Base-by-base conservation (phyloP, 2,797 vertebrate genomes). In the Oreortyx pictus region DNA sequence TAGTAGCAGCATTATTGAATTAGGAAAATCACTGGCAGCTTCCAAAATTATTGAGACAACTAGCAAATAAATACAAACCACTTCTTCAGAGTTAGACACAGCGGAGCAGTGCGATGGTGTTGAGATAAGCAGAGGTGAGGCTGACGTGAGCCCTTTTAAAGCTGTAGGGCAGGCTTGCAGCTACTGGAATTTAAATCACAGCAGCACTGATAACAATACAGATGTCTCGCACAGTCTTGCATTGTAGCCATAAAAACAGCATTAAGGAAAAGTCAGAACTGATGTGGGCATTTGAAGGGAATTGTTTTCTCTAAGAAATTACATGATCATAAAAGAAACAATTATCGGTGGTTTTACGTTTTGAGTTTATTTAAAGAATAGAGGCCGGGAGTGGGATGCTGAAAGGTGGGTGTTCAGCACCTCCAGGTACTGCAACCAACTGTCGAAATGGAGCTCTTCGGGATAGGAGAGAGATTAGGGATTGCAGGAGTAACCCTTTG, bases 41-140 rank as follows among this genome's bases (percentile, higher is more conserved):
- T 92, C 86, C 78, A 89, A 94, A 92, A 92, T 95, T 73, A 71
- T 86, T 56, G 61, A 93, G 95, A 91, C 81, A 93, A 85, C 81
- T 71, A 93, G 87, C 79, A 93, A 91, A 93, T 88, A 95, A 94
- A 94, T 77, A 84, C 47, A 93, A 97, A 59, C 68, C 79, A 73
- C 87, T 95, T 93, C 60, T 89, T 88, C 47, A 50, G 60, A 76
- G 62, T 72, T 31, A 62, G 76, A 80, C 67, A 20, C 6, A 89
- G 76, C 7, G n/a, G 46, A 89, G 59, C 54, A 41, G 46, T 41
- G 68, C 44, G 81, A 89, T 70, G 54, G 60, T 89, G 79, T 71
- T 8, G 16, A 90, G 93, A 88, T 88, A 90, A 84, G 74, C 71
- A n/a, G 50, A 39, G 35, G 37, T 9, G 5, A 62, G 67, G 76